Evolutionary conservation across 2,888 invertebrate genomes (phyloP).

Genomic region (Cantharis lateralis): DNA sequence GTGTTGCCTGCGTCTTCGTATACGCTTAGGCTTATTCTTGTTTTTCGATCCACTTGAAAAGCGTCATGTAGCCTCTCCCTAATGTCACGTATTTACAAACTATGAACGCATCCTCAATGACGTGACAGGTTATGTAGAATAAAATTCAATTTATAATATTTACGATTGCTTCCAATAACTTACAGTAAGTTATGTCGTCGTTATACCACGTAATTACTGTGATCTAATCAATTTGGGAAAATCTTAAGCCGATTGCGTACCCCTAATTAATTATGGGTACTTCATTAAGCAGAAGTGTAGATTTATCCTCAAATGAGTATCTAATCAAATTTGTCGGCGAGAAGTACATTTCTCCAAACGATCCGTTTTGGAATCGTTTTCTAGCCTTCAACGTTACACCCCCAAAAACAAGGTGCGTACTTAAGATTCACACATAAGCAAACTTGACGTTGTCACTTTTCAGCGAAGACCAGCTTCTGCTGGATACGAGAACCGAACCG

Average conservation of each 20-base stretch:
- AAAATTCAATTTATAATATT: conserved; percentile 10
- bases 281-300: conserved; percentile 77
- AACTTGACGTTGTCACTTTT: conserved; percentile 34
- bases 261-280: conserved; percentile 69
- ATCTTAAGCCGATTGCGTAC: background rate
- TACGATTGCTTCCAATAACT: background rate
- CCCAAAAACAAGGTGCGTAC: conserved; percentile 70
- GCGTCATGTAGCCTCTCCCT: background rate
- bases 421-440: conserved; percentile 44
- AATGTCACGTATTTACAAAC: background rate
- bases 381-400: conserved; percentile 88
- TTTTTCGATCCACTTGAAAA: too few species aligned
- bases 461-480: conserved; percentile 78
- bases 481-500: conserved; percentile 80
- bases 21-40: too few species aligned
- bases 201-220: background rate
- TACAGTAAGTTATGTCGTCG: background rate
- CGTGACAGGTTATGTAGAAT: conserved; percentile 41
- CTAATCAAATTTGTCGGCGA: conserved; percentile 78
- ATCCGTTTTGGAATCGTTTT: conserved; percentile 93
- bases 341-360: conserved; percentile 80
- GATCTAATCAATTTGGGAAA: background rate
- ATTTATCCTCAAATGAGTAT: conserved; percentile 81
- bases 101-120: conserved; percentile 28
- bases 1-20: too few species aligned